Evolutionary conservation across 2,888 invertebrate species (phyloP), one percentile per base, ranked within the genome.

Genomic region (Philereme vetulata): DNA sequence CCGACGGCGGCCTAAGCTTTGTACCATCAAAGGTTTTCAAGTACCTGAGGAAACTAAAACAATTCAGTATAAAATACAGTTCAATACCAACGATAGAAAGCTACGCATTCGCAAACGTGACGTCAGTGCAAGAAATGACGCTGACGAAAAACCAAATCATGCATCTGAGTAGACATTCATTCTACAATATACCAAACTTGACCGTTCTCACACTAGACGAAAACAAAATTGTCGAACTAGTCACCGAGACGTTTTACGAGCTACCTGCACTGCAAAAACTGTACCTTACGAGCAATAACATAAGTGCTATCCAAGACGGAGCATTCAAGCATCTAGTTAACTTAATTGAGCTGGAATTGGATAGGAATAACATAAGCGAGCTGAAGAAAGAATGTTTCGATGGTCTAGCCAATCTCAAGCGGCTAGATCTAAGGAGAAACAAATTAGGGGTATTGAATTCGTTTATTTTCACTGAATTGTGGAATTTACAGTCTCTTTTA

Each of bases 221-320:
- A 72, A 97, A 97, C 85, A 93, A 93, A 74, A 95, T 97, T 76
- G 93, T 93, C 34, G 96, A 96, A 77, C 92, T 97, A 66, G 94
- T 95, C 74, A 93, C 95, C 49, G 94, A 95, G 72, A 95, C 96
- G 3, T 97, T 97, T 84, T 94, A 95, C 53, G 95, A 95, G 77
- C 82, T 97, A 60, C 96, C 96, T 0, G 90, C 93, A 32, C 86
- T 96, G 71, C 94, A 95, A 70, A 95, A 95, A 71, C 93, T 99
- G 56, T 95, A 95, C 75, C 93, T 99, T 56, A 97, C 97, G 78
- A 95, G 95, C 81, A 99, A 99, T 88, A 95, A 96, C 75, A 93
- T 99, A 67, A 96, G 95, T 71, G 93, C 94, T 36, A 93, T 98
- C 63, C 98, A 98, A 72, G 97, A 97, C 60, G 96, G 96, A 66